A percentile compares a stretch with the other conserved stretches of the same genome.
Evolutionary conservation across 1,140 invertebrate species (phyloP).

Genomic region (Cryptotermes secundus): DNA sequence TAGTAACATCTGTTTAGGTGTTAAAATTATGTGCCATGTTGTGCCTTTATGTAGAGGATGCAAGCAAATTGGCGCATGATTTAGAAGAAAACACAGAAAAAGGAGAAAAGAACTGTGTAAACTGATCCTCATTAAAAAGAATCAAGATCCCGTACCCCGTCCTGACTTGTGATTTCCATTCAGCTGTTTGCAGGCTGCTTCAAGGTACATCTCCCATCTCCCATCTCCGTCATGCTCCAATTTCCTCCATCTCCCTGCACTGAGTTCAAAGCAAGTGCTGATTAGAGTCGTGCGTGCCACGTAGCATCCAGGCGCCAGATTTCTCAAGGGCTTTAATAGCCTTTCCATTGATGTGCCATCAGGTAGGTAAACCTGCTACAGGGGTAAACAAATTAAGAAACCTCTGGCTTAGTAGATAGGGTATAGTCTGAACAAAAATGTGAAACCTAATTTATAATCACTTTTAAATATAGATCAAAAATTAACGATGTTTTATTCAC

Average conservation of each 20-base stretch:
- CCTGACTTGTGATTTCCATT: not conserved
- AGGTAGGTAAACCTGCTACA: not conserved
- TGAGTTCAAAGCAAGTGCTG: not conserved
- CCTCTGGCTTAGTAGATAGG: no score
- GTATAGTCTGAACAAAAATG: no score
- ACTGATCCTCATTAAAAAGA: not conserved
- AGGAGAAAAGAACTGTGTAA: no score
- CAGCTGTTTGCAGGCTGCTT: not conserved
- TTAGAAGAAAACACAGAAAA: no score
- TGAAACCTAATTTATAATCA: no score
- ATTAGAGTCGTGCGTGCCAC: not conserved
- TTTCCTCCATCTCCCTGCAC: not conserved
- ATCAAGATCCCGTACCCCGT: not conserved
- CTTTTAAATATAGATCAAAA: no score
- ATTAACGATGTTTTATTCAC: no score
- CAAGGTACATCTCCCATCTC: not conserved
- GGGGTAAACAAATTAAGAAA: not conserved
- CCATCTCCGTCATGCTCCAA: not conserved
- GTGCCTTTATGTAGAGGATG: no score
- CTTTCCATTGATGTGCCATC: not conserved
- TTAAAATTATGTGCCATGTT: no score
- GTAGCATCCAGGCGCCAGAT: not conserved
- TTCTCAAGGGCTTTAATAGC: slow-evolving; percentile 8
- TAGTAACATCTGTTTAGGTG: no score
- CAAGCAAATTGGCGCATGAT: no score